phyloP scores from a whole-genome alignment of 2,888 invertebrate species.

The Erynnis tages region DNA sequence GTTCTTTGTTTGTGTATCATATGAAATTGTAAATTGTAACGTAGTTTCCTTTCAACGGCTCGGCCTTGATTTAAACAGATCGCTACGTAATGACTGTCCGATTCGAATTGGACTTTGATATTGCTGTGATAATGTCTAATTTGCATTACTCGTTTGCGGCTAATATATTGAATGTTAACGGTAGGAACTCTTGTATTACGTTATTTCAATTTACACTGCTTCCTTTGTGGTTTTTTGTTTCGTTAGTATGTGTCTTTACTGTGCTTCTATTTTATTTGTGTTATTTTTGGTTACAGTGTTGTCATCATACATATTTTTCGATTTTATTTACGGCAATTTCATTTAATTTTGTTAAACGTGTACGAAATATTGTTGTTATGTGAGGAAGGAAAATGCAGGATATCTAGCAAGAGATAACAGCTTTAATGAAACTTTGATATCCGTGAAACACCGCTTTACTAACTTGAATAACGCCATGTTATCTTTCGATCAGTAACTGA shows the following conservation, averaged over 20 bases:
- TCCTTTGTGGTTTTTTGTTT: not conserved
- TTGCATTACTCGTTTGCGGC: constrained; percentile 5
- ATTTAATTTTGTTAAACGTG: no score
- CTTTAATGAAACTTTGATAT: not conserved
- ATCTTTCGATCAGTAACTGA: no score
- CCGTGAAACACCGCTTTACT: no score
- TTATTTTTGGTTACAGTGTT: no score
- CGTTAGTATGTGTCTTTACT: not conserved
- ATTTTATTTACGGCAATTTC: no score
- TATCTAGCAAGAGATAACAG: not conserved
- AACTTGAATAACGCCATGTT: no score
- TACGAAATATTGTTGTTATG: no score
- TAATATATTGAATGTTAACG: constrained; percentile 4
- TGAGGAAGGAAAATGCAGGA: no score
- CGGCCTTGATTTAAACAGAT: constrained; percentile 21
- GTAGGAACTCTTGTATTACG: constrained; percentile 7
- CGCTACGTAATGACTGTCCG: not conserved
- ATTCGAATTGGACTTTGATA: constrained; percentile 23
- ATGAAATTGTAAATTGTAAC: constrained; percentile 24
- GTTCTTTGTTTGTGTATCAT: constrained; percentile 11
- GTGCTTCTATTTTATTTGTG: no score
- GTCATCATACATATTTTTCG: no score
- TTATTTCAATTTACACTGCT: constrained; percentile 9
- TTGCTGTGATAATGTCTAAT: not conserved
- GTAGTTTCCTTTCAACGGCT: constrained; percentile 19